Evolutionary conservation across 2,797 vertebrate genomes (phyloP).

Genomic region (Halcyon smyrnensis): DNA sequence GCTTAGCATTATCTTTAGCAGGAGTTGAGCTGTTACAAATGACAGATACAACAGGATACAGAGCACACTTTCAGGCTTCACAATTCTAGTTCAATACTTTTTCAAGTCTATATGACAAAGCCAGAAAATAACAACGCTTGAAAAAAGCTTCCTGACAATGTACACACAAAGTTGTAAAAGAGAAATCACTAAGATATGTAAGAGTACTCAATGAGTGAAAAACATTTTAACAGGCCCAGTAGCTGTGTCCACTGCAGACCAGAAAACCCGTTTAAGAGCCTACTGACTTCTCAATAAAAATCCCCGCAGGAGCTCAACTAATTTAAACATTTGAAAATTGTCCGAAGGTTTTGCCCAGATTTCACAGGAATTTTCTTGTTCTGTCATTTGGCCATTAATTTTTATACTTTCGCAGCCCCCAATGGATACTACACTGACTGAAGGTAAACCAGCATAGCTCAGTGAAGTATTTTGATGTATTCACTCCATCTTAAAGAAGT

Average conservation of each 20-base stretch:
- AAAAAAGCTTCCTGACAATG: neutral
- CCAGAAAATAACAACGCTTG: neutral
- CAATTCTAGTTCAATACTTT: neutral
- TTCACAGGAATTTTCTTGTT: neutral
- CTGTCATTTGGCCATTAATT: neutral
- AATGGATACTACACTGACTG: no score
- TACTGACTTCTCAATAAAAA: neutral
- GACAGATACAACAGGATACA: neutral
- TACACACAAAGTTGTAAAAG: neutral
- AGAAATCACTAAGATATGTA: neutral
- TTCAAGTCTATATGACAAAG: neutral
- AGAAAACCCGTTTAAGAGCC: neutral
- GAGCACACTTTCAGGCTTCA: no score
- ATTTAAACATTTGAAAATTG: neutral
- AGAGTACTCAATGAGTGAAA: neutral
- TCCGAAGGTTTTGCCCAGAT: neutral
- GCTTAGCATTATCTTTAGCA: neutral
- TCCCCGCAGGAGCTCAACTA: neutral
- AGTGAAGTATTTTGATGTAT: neutral
- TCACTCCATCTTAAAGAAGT: neutral
- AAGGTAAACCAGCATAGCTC: neutral
- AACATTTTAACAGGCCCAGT: neutral
- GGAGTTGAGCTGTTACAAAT: neutral
- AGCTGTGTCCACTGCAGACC: neutral
- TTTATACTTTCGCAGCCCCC: neutral